Conservation (phyloP, 1,140 invertebrate species). For the Drosophila lowei region DNA sequence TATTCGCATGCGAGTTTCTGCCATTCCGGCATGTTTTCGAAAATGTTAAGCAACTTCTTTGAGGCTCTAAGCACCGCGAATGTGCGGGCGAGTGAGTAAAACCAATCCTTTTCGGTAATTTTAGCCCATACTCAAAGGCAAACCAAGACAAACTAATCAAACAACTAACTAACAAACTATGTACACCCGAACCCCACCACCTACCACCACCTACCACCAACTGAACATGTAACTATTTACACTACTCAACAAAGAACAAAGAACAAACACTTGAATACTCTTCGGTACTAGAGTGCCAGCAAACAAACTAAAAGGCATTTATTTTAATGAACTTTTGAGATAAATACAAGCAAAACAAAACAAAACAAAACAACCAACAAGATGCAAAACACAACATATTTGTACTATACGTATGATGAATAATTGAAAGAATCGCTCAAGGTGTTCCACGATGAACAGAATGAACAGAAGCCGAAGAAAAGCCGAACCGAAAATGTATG, state of each 20-base stretch:
- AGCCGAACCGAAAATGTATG: conserved; percentile 35
- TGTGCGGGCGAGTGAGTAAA: conserved; percentile 23
- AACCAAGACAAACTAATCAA: conserved; percentile 46
- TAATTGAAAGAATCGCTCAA: conserved; percentile 20
- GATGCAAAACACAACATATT: conserved; percentile 24
- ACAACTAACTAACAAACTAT: conserved; percentile 45
- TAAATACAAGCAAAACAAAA: conserved; percentile 42
- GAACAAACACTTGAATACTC: conserved; percentile 55
- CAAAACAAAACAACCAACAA: conserved; percentile 15
- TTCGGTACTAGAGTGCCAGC: conserved; percentile 46
- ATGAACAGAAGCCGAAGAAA: neutral
- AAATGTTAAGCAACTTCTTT: conserved; percentile 42
- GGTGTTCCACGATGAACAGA: conserved; percentile 9
- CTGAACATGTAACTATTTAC: conserved; percentile 69
- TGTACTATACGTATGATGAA: conserved; percentile 33
- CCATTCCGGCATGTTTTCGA: conserved; percentile 54
- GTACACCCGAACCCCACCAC: conserved; percentile 21
- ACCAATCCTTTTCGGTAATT: conserved; percentile 32
- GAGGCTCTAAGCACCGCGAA: conserved; percentile 17
- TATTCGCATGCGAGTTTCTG: conserved; percentile 67
- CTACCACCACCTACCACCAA: conserved; percentile 19
- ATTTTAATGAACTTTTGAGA: conserved; percentile 78
- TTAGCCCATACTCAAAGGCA: conserved; percentile 42
- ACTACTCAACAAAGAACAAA: conserved; percentile 53
- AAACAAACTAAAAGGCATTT: conserved; percentile 79